Conservation (phyloP, 2,888 invertebrate species). For the Venustoraphidia nigricollis region DNA sequence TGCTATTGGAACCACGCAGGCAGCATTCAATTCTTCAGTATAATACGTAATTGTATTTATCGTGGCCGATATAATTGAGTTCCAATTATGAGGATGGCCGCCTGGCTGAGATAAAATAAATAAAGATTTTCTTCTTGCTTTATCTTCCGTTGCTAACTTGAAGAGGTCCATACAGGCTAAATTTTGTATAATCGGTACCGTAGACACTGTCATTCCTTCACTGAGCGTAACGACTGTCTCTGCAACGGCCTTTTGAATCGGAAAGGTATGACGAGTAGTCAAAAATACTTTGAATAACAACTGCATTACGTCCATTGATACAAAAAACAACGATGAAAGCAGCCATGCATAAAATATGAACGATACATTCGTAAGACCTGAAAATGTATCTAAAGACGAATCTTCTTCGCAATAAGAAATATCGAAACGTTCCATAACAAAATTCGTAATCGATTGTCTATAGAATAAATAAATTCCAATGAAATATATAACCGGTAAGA, state of each 20-base stretch:
- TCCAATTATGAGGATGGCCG: constrained; percentile 82
- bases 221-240: constrained; percentile 34
- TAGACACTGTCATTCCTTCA: constrained; percentile 41
- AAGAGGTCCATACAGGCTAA: constrained; percentile 62
- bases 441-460: constrained; percentile 36
- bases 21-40: constrained; percentile 40
- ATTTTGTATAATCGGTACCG: constrained; percentile 54
- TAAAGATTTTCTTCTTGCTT: constrained; percentile 41
- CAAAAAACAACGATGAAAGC: constrained; percentile 48
- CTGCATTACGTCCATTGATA: constrained; percentile 55
- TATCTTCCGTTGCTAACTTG: constrained; percentile 46
- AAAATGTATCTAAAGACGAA: constrained; percentile 32
- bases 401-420: constrained; percentile 31
- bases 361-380: constrained; percentile 30
- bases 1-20: constrained; percentile 24
- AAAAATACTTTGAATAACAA: constrained; percentile 53
- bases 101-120: constrained; percentile 68
- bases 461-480: constrained; percentile 42
- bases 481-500: constrained; percentile 46
- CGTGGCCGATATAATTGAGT: constrained; percentile 47
- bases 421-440: constrained; percentile 35
- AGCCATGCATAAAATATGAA: constrained; percentile 52
- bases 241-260: constrained; percentile 32
- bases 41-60: constrained; percentile 47
- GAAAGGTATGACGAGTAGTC: constrained; percentile 52